Conservation (phyloP, 2,888 invertebrate species). For the Phoronis australis region DNA sequence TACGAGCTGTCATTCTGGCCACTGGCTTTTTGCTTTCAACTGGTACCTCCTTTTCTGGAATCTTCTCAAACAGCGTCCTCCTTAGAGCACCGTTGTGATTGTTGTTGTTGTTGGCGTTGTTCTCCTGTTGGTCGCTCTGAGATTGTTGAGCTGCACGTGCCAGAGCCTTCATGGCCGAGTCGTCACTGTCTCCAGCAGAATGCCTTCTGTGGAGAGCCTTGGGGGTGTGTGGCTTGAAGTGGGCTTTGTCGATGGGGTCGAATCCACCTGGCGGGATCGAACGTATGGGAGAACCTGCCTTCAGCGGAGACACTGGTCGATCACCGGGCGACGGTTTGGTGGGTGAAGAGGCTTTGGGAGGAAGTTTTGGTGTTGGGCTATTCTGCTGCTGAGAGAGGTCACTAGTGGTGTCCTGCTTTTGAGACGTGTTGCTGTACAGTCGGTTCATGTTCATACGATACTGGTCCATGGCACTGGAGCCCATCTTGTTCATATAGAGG, state of each 20-base stretch:
- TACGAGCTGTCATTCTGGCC: conserved; percentile 8
- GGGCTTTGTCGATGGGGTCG: too few species aligned
- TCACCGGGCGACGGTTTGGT: neutral
- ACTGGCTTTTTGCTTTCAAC: neutral
- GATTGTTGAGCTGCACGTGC: neutral
- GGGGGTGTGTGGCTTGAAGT: neutral
- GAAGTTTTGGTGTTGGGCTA: conserved; percentile 1
- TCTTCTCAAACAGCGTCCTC: neutral
- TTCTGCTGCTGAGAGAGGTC: neutral
- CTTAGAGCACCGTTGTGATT: neutral
- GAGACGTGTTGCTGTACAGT: conserved; percentile 23
- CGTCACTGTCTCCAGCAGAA: neutral
- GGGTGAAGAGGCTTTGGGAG: neutral
- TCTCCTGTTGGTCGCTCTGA: neutral
- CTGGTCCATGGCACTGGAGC: conserved; percentile 33
- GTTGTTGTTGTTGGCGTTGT: neutral
- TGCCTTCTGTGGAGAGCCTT: neutral
- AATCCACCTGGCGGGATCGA: too few species aligned
- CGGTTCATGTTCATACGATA: conserved; percentile 39
- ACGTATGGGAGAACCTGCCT: too few species aligned
- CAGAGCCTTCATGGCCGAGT: neutral
- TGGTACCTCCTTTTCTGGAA: neutral
- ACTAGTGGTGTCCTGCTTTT: neutral
- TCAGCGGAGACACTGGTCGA: neutral
- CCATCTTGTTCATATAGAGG: conserved; percentile 45